Base-by-base conservation (phyloP, 1,140 invertebrate genomes). In the Choristoneura fumiferana region DNA sequence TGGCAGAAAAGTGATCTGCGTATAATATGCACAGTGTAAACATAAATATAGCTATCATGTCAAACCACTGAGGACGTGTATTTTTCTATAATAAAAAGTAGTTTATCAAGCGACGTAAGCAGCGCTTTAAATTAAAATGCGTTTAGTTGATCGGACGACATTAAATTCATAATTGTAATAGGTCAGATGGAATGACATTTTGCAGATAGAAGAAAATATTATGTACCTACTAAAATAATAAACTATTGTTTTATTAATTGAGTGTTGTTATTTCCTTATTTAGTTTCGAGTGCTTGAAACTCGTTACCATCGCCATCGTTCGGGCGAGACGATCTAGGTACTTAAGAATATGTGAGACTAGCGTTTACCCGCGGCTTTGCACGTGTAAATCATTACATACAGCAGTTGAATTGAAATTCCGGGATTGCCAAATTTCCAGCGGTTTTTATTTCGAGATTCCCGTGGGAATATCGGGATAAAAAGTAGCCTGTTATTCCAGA, bases 31-130 rank as follows among this genome's bases (percentile, higher is more conserved):
- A 78, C 80, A 67, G 57, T 57, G 57, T 62, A 66, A 62, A 56
- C 57, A 65, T 57, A 40, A 63, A 29, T 36, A 62, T 74, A 73
- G 63, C 45, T 63, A 65, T 62, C 58, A 69, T 81, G 29, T 67
- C 65, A 87, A 87, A 80, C 77, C 84, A 87, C 84, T 84, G 67
- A 76, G 78, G 80, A 87, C 84, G 84, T 87, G 84, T 87, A 87
- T 87, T 87, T 87, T 87, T 87, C 76, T 84, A 84, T 71, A 76
- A 69, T 73, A 76, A 73, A 63, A 70, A 39, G 67, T 81, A 84
- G 81, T 74, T 72, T 77, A 76, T 82, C 69, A 71, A 62, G 59
- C 35, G 55, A 62, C 63, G 59, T 12, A 6, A 29, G 22, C 22
- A 63, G 70, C 71, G 81, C 81, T 82, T 82, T 53, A 65, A 36